These are phyloP conservation scores for Larimichthys crocea DNA, from an alignment of 2,113 vertebrate species.

Conservation along the genomic window DNA sequence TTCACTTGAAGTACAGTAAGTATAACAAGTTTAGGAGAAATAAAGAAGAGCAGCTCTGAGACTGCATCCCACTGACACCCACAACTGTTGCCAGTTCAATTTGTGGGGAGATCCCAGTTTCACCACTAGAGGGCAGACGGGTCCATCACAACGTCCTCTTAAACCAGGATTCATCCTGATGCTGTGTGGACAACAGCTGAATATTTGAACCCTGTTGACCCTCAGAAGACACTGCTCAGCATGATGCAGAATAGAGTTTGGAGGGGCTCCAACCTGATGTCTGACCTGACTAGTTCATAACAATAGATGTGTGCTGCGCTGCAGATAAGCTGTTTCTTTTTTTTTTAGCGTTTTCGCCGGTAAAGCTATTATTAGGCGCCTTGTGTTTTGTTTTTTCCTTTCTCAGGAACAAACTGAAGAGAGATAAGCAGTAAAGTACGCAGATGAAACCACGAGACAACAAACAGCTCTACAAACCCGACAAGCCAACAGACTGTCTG, in stretches of 20 bases:
- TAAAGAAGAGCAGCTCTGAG: too few species aligned
- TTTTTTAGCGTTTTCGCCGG: not conserved
- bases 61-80: too few species aligned
- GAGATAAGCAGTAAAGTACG: conserved; percentile 11
- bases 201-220: not conserved
- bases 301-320: conserved; percentile 36
- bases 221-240: not conserved
- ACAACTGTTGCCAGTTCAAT: not conserved
- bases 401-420: conserved; percentile 22
- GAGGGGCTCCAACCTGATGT: conserved; percentile 40
- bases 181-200: not conserved
- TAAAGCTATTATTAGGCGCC: conserved; percentile 50
- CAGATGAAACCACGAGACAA: not conserved
- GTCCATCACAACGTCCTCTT: not conserved
- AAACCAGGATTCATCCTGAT: not conserved
- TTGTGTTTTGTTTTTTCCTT: conserved; percentile 46
- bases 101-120: not conserved
- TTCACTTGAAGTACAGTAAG: too few species aligned
- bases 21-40: too few species aligned
- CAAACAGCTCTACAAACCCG: not conserved
- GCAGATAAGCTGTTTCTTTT: conserved; percentile 30
- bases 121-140: conserved; percentile 59
- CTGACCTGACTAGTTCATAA: conserved; percentile 26
- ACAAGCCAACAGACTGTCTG: not conserved
- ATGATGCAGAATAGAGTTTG: not conserved